Evolutionary conservation across 1,140 invertebrate species (phyloP), one percentile per base, ranked within the genome.

Genomic region (Lamellibrachia luymesi): DNA sequence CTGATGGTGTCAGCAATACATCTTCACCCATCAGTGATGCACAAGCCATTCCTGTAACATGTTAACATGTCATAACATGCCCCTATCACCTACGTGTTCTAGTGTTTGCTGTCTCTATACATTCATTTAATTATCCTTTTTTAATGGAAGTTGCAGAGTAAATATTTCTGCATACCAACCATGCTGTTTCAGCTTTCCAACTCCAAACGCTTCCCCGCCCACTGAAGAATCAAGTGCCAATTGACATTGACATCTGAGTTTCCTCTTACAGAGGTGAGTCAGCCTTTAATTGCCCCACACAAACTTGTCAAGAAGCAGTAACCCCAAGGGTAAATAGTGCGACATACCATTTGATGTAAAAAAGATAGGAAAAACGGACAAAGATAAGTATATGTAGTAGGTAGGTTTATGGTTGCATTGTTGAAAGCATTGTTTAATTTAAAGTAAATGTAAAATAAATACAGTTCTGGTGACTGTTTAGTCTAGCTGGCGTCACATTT

Each of bases 31-130:
- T 80, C 64, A 80, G 13, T 10, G 38, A 38, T 38, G 38, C 64
- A 10, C 13, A 80, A 80, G 64, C 64, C 13, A 22, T 10, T 80
- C 64, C 13, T 80, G 64, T 80, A 80, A 80, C 64, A 80, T 80
- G 64, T 80, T 80, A 80, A 80, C 64, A 80, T 80, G 64, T 80
- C 64, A 80, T 80, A 80, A 80, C 64, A 80, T 80, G 64, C 64
- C 64, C 17, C 2, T 4, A 80, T 22, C 64, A 80, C 17, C 64
- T 17, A 80, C 13, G 17, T 8, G 64, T 80, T 80, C 64, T 10
- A 80, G 17, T 17, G 64, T 80, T 80, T 22, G 6, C 64, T 80
- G 64, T 80, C 64, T 80, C 13, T 80, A 80, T 80, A 80, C 13
- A 22, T 80, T 80, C 64, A 80, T 10, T 80, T 80, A 80, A 80